These are phyloP conservation scores for Budorcas taxicolor DNA, from an alignment of 2,113 vertebrate species.

Conservation along the genomic window DNA sequence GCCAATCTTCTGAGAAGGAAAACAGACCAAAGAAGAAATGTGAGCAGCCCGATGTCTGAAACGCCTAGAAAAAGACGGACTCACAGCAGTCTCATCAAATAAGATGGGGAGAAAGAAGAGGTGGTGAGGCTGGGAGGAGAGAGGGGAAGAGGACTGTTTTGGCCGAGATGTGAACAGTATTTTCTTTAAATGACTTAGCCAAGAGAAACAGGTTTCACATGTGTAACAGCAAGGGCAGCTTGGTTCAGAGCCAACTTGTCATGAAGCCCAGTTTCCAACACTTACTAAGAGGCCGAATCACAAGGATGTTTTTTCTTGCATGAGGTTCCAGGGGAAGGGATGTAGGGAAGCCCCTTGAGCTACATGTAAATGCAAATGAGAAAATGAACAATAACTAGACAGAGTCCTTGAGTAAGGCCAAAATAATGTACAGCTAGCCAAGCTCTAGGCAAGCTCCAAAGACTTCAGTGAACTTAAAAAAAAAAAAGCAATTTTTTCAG, in stretches of 20 bases:
- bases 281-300: background rate
- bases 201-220: slow-evolving; percentile 66
- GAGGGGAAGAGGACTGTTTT: background rate
- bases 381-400: background rate
- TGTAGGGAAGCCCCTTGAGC: background rate
- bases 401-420: background rate
- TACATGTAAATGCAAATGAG: background rate
- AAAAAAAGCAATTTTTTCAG: background rate
- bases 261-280: slow-evolving; percentile 38
- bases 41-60: background rate
- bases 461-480: background rate
- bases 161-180: background rate
- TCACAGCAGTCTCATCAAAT: background rate
- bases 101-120: background rate
- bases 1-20: background rate
- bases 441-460: background rate
- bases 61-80: background rate
- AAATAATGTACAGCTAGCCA: background rate
- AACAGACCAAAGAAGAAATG: background rate
- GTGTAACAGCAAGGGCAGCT: slow-evolving; percentile 17
- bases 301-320: background rate
- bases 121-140: background rate
- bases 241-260: slow-evolving; percentile 32
- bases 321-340: background rate
- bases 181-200: slow-evolving; percentile 11